A percentile compares a stretch with the other conserved stretches of the same genome.
Evolutionary conservation across 2,113 vertebrate species (phyloP).

Genomic region (Myodes glareolus): DNA sequence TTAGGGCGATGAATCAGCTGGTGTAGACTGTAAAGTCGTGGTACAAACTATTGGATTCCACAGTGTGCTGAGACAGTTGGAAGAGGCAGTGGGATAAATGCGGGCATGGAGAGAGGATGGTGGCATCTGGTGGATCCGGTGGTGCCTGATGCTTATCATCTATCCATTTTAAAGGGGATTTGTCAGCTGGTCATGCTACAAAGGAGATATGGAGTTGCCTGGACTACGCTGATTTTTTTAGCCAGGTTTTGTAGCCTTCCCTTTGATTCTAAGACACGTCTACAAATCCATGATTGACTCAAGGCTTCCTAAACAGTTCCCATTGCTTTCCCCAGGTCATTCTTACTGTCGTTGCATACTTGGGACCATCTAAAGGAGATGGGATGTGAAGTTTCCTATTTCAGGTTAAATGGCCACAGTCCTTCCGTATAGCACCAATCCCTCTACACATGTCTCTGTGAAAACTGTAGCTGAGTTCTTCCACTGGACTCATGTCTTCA

Average conservation of each 20-base stretch:
- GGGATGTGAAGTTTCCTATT: background rate
- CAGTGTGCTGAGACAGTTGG: background rate
- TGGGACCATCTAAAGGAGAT: background rate
- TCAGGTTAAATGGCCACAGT: background rate
- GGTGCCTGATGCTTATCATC: background rate
- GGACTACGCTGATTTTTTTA: background rate
- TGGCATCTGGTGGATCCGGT: background rate
- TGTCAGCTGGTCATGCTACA: background rate
- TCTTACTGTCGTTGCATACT: background rate
- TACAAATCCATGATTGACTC: background rate
- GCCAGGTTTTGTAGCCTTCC: background rate
- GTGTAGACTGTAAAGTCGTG: background rate
- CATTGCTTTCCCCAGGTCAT: background rate
- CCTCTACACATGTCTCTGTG: background rate
- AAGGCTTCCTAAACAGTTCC: background rate
- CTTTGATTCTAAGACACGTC: background rate
- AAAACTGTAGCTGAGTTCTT: background rate
- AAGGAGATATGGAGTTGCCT: background rate
- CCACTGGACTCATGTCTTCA: background rate
- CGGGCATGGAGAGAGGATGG: background rate
- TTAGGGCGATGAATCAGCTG: background rate
- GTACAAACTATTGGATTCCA: background rate
- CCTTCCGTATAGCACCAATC: fast-evolving
- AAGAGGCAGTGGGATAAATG: background rate
- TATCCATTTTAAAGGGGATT: background rate